Evolutionary conservation across 2,888 invertebrate species (phyloP).

Genomic region (Xestia sexstrigata): DNA sequence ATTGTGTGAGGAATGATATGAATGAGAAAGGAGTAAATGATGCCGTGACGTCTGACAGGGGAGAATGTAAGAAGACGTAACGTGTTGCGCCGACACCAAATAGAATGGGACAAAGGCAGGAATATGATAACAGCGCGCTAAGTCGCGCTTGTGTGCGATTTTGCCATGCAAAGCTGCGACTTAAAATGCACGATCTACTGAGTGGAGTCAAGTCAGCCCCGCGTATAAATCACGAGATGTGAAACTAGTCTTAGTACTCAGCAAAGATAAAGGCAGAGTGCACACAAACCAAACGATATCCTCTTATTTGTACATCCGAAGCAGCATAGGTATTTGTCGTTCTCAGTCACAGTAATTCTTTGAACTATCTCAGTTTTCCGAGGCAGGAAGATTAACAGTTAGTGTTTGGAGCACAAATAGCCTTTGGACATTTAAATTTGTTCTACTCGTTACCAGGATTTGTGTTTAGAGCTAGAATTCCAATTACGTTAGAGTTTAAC

Average conservation of each 20-base stretch:
- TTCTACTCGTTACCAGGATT: constrained; percentile 65
- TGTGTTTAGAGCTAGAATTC: constrained; percentile 65
- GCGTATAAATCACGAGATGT: constrained; percentile 41
- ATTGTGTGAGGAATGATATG: too few species aligned
- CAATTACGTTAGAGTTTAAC: constrained; percentile 56
- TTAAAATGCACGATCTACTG: constrained; percentile 9
- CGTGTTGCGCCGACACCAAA: too few species aligned
- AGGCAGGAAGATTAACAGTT: constrained; percentile 68
- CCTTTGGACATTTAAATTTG: constrained; percentile 67
- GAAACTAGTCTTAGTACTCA: constrained; percentile 39
- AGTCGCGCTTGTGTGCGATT: not conserved
- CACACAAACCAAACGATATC: constrained; percentile 41
- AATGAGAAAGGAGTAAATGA: too few species aligned
- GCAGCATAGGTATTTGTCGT: constrained; percentile 39
- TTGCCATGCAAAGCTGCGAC: constrained; percentile 10
- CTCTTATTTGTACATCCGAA: constrained; percentile 41
- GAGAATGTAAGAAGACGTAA: too few species aligned
- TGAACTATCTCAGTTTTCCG: constrained; percentile 59
- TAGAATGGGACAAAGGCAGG: too few species aligned
- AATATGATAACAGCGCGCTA: not conserved
- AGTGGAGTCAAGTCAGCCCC: constrained; percentile 10
- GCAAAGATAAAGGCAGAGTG: constrained; percentile 51
- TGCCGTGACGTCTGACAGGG: too few species aligned
- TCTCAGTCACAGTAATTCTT: constrained; percentile 49
- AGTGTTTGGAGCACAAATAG: constrained; percentile 65